Conservation (phyloP, 2,113 vertebrate genomes). For the Anguilla rostrata region DNA sequence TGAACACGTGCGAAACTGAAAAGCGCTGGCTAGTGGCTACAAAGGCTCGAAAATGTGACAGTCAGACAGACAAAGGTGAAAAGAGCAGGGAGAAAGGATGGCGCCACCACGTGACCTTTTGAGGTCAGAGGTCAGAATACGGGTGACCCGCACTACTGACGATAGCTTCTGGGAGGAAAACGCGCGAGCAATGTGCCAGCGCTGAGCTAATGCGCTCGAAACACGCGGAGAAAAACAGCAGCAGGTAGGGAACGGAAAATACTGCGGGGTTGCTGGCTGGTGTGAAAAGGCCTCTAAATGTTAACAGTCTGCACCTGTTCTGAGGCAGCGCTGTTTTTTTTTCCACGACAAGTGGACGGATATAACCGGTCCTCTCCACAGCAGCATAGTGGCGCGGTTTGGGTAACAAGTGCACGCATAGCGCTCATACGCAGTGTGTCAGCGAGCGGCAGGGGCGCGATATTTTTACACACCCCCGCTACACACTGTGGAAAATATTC, state of each 20-base stretch:
- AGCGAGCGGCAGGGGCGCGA: conserved; percentile 29
- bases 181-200: background rate
- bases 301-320: conserved; percentile 56
- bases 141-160: background rate
- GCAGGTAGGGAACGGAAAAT: conserved; percentile 37
- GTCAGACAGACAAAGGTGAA: background rate
- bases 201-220: background rate
- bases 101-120: background rate
- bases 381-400: conserved; percentile 34
- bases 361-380: conserved; percentile 41
- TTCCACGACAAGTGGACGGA: conserved; percentile 59
- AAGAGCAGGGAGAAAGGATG: background rate
- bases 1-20: background rate
- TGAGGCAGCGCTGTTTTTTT: conserved; percentile 24
- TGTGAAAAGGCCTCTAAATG: conserved; percentile 48
- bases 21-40: background rate
- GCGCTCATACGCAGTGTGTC: conserved; percentile 49
- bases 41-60: background rate
- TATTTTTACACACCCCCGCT: conserved; percentile 46
- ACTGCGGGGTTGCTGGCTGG: conserved; percentile 19
- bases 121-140: background rate
- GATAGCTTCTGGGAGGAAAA: background rate
- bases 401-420: conserved; percentile 57
- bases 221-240: background rate
- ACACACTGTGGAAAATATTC: conserved; percentile 59